Evolutionary conservation across 2,888 invertebrate species (phyloP), one percentile per base, ranked within the genome.

Genomic region (Cephus spinipes): DNA sequence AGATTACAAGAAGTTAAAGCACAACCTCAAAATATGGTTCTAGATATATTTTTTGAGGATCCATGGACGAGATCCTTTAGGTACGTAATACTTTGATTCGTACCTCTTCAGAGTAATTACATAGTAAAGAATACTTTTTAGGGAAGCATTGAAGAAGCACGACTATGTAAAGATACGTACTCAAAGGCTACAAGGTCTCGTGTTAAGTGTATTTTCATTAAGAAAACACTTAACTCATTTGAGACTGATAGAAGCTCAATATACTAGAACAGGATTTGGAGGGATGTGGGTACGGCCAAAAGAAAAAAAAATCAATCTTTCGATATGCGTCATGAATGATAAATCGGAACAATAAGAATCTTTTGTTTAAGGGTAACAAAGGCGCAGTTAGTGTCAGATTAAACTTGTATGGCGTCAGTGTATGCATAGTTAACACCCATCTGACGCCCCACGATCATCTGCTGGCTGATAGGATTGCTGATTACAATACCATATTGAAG

Each of bases 1-100:
- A 96, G 96, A 31, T 92, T 98, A 79, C 98, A 98, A 93, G 98
- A 98, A 93, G 96, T 98, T 1, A 97, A 97, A 89, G 95, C 96
- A 0, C 96, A 96, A 86, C 97, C 97, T 1, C 97, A 96, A 88
- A 96, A 97, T 90, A 94, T 97, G 92, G 92, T 98, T 31, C 93
- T 96, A 92, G 96, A 97, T 85, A 94, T 96, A 1, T 92, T 98
- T 73, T 96, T 96, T 90, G 95, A 96, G 85, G 97, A 97, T 91
- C 95, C 96, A 0, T 98, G 98, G 98, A 96, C 97, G 3, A 93
- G 94, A 80, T 93, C 94, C 76, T 94, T 96, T 83, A 92, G 92
- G 92, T 92, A 88, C 77, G 75, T 80, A 40, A 76, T 79, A 33
- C 12, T 1, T 55, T 55, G 55, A 23, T 55, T 55, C 9, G 11